Percentiles rank a stretch among this genome's conserved stretches.
phyloP scores from a whole-genome alignment of 1,140 invertebrate genomes.

The Aphelinus certus region DNA sequence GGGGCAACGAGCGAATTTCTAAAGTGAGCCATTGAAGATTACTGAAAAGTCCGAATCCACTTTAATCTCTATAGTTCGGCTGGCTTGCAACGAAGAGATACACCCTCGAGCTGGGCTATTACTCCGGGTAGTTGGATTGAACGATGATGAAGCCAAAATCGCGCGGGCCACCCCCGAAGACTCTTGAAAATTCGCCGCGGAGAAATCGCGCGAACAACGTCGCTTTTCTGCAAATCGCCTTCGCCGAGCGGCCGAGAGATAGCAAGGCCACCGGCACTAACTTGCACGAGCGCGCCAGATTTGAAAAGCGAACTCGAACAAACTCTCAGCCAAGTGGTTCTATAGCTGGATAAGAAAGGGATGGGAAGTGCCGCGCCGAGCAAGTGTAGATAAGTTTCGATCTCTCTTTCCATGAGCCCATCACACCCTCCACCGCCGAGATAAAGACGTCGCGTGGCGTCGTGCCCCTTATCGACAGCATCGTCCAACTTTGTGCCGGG shows the following conservation, averaged over 20 bases:
- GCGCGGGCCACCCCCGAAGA: no score
- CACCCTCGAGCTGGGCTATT: no score
- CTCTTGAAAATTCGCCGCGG: no score
- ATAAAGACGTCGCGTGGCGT: conserved; percentile 53
- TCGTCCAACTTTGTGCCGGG: conserved; percentile 42
- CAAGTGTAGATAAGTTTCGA: conserved; percentile 64
- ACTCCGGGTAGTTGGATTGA: no score
- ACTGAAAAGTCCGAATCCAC: no score
- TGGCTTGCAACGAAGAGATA: no score
- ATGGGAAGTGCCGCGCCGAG: conserved; percentile 48
- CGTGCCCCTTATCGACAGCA: conserved; percentile 31
- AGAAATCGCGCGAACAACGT: conserved; percentile 1
- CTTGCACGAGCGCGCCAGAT: conserved; percentile 44
- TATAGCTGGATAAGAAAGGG: conserved; percentile 55
- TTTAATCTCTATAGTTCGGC: no score
- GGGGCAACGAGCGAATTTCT: no score
- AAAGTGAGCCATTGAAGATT: no score
- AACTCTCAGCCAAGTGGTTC: conserved; percentile 56
- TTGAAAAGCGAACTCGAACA: conserved; percentile 60
- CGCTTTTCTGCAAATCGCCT: conserved; percentile 21
- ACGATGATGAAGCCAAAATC: no score
- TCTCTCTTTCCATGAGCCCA: conserved; percentile 49
- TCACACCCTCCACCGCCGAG: conserved; percentile 21
- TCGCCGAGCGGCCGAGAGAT: conserved; percentile 12
- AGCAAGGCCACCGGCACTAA: conserved; percentile 11